Base-by-base conservation (phyloP, 2,113 vertebrate genomes). In the Ceyx margarethae region DNA sequence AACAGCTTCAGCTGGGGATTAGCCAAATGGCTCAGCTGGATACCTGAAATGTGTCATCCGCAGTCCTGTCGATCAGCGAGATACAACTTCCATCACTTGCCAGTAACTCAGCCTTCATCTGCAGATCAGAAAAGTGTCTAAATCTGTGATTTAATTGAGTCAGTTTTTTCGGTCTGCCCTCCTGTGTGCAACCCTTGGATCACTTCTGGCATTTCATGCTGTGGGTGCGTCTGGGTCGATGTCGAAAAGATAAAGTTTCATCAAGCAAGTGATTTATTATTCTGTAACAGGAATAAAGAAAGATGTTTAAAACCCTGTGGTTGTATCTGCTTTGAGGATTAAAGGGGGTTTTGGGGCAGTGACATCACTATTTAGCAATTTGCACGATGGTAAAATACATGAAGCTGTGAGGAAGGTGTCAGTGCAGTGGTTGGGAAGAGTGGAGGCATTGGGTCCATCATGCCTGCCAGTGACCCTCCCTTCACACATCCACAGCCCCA, bases 51-150 rank as follows among this genome's bases (percentile, higher is more conserved):
- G 42, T 61, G 81, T 90, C 28, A 1, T 35, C 81, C 57, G 62
- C 67, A 20, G 50, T 26, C 3, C 0, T 43, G 76, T 48, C 18
- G 6, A 21, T 53, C 66, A 61, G 65, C 23, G n/a, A 72, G 57
- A 23, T 46, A 33, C 21, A 51, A 1, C 54, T 93, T 19, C n/a
- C 83, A 61, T 81, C 83, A 37, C 86, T 62, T 81, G 50, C 45
- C 90, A 81, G 53, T 45, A 93, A 15, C 53, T 75, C 83, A 61
- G 61, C 75, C 88, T 91, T 93, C 85, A 88, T 48, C 83, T 90
- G 54, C 37, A 90, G 53, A 84, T 78, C 76, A 95, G 65, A 90
- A 75, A 85, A 72, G 20, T 10, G 26, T 46, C 84, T 33, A 5
- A 61, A 84, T 37, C 53, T 86, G 60, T 60, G 80, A 68, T 68